Evolutionary conservation across 2,797 vertebrate genomes (phyloP).

Genomic region (Cryptoprocta ferox): DNA sequence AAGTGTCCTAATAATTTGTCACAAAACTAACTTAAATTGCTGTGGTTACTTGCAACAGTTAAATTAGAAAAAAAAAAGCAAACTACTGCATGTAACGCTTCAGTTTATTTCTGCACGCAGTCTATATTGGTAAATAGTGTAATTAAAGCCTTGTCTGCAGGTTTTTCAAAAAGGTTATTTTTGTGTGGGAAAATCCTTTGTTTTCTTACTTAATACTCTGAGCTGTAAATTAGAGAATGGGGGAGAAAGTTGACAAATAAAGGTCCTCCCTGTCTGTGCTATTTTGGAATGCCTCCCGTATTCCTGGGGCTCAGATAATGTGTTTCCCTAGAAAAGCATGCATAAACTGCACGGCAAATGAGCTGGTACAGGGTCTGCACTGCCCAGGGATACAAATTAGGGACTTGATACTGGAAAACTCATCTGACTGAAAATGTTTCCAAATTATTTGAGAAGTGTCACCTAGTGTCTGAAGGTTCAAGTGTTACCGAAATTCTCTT

Average conservation of each 20-base stretch:
- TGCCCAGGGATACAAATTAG: constrained; percentile 78
- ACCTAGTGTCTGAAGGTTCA: constrained; percentile 15
- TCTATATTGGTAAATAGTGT: constrained; percentile 62
- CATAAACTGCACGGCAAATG: constrained; percentile 81
- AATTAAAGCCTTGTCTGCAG: constrained; percentile 64
- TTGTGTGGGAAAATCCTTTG: constrained; percentile 58
- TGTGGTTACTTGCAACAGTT: constrained; percentile 68
- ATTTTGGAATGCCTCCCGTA: constrained; percentile 73
- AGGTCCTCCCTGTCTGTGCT: constrained; percentile 72
- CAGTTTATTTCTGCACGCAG: neutral
- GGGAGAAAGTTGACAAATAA: constrained; percentile 68
- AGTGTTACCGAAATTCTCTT: neutral
- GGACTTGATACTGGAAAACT: constrained; percentile 73
- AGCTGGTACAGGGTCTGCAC: constrained; percentile 76
- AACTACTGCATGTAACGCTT: constrained; percentile 61
- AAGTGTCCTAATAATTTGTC: constrained; percentile 77
- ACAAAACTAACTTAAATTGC: constrained; percentile 70
- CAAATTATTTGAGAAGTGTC: constrained; percentile 29
- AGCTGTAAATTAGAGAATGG: constrained; percentile 74
- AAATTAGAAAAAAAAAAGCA: neutral
- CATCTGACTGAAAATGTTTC: constrained; percentile 66
- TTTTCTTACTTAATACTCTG: constrained; percentile 68
- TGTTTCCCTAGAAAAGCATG: constrained; percentile 79
- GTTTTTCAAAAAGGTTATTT: constrained; percentile 72
- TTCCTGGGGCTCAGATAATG: constrained; percentile 80